Base-by-base conservation (phyloP, 2,888 invertebrate genomes). In the Athalia circularis region DNA sequence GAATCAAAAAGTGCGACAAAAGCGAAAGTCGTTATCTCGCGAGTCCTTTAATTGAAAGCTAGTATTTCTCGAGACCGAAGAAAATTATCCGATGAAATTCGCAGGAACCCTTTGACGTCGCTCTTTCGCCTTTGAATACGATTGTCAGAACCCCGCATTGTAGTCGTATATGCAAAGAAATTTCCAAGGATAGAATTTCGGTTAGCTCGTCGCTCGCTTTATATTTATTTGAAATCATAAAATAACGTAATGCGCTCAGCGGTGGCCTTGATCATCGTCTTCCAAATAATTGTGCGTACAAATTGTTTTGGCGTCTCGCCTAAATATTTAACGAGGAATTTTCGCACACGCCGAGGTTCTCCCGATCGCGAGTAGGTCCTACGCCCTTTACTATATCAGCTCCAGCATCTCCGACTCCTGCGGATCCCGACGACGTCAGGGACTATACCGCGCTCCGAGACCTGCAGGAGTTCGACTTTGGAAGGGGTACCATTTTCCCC, bases 351-450 rank as follows among this genome's bases (percentile, higher is more conserved):
- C n/a, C n/a, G n/a, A n/a, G n/a, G 8, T 61, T 61, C 4, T 61
- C 13, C 11, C 3, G 11, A 52, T n/a, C n/a, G n/a, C n/a, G 48
- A 47, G n/a, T 67, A 15, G 6, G 11, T 48, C 65, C 48, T 65
- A 65, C 54, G 65, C 57, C 81, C 81, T 82, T 76, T 79, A 81
- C 84, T 82, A 83, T 87, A 85, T 29, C n/a, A n/a, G n/a, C 29
- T 29, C 29, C 29, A 29, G 29, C 29, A 29, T 87, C 82, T 82
- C 84, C 80, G 83, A 82, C 83, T 83, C 83, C 84, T 84, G 80
- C 80, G 83, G 81, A 83, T 81, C 80, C 50, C 48, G 62, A 11
- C 72, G 45, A 57, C 75, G 75, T 75, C 75, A 75, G 75, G 75
- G 75, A 75, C 48, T 57, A 75, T 48, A 79, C 29, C 29, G 29